phyloP scores from a whole-genome alignment of 2,888 invertebrate genomes.

The Cheilosia vulpina region DNA sequence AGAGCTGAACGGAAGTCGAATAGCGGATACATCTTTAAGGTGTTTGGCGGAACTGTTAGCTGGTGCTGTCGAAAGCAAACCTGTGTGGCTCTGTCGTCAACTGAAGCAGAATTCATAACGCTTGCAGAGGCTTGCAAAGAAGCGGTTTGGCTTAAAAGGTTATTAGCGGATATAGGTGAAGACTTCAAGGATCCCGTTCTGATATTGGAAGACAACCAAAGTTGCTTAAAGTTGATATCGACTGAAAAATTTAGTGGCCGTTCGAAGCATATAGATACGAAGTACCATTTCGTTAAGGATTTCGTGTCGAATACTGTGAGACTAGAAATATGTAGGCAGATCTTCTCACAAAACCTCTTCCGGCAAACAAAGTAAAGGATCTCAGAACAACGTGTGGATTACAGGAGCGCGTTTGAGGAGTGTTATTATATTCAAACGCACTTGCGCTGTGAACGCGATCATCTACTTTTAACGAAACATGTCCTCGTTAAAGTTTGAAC shows the following conservation, averaged over 20 bases:
- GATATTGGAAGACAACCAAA: background rate
- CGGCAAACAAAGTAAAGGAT: background rate
- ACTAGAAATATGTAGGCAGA: background rate
- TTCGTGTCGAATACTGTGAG: background rate
- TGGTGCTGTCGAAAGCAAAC: background rate
- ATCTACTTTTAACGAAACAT: too few relatives aligned
- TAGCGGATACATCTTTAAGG: background rate
- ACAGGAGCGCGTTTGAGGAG: background rate
- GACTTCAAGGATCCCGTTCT: too few relatives aligned
- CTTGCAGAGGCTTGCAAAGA: background rate
- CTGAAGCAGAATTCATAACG: background rate
- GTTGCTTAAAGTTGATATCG: background rate
- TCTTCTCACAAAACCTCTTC: background rate
- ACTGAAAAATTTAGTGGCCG: background rate
- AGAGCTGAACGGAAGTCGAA: background rate
- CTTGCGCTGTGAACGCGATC: background rate
- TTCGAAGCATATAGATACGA: background rate
- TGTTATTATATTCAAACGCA: background rate
- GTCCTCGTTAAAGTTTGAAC: too few relatives aligned
- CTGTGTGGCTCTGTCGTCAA: background rate
- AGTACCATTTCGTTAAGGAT: background rate
- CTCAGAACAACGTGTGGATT: background rate
- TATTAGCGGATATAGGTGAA: too few relatives aligned
- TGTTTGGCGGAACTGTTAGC: background rate
- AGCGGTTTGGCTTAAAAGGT: too few relatives aligned